phyloP scores from a whole-genome alignment of 2,888 invertebrate species.

The Agrotis exclamationis region DNA sequence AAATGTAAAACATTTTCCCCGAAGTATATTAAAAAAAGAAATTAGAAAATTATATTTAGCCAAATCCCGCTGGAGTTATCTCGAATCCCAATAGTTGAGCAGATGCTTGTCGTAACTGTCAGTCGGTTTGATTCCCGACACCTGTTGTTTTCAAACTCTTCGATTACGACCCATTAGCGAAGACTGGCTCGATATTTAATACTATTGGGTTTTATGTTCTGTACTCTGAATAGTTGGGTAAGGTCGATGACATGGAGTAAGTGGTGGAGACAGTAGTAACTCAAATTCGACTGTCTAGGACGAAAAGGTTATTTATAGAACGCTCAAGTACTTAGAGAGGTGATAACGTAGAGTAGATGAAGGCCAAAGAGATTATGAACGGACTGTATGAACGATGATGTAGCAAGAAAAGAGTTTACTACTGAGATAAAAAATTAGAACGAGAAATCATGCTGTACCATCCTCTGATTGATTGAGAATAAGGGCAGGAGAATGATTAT shows the following conservation, averaged over 20 bases:
- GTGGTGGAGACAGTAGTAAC: conserved; percentile 22
- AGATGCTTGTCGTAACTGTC: conserved; percentile 85
- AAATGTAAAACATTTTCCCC: conserved; percentile 59
- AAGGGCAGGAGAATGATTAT: too few species aligned
- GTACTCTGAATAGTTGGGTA: conserved; percentile 59
- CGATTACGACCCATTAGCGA: conserved; percentile 88
- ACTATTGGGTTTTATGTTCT: conserved; percentile 71
- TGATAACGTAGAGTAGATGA: neutral
- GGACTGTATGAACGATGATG: too few species aligned
- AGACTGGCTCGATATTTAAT: conserved; percentile 82
- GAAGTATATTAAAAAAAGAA: conserved; percentile 55
- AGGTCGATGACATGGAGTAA: conserved; percentile 58
- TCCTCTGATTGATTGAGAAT: too few species aligned
- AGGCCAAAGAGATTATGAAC: too few species aligned
- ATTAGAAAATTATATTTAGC: conserved; percentile 74
- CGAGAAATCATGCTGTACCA: too few species aligned
- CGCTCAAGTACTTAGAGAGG: neutral
- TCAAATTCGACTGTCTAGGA: conserved; percentile 23
- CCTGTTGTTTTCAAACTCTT: conserved; percentile 88
- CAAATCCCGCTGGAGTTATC: conserved; percentile 67
- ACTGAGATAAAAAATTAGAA: too few species aligned
- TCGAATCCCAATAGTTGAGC: conserved; percentile 72
- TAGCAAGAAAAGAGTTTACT: too few species aligned
- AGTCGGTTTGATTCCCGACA: conserved; percentile 86
- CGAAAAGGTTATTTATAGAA: conserved; percentile 6